Evolutionary conservation across 2,888 invertebrate genomes (phyloP).

Genomic region (Dendrolimus pini): DNA sequence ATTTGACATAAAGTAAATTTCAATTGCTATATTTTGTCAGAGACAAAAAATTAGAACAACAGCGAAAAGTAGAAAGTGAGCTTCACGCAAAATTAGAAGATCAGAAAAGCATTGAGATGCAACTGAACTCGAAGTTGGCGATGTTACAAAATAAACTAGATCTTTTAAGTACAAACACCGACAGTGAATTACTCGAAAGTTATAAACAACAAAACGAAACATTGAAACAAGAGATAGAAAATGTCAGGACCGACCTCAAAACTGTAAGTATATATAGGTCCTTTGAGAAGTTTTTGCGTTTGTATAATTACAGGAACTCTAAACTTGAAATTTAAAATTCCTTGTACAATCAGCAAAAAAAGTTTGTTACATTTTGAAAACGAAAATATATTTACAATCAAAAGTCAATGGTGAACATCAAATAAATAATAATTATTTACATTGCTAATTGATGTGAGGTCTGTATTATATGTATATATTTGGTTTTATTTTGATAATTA

Average conservation of each 20-base stretch:
- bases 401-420: background rate
- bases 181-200: slow-evolving; percentile 43
- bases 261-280: slow-evolving; percentile 27
- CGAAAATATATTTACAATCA: no score
- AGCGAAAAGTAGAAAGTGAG: slow-evolving; percentile 59
- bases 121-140: slow-evolving; percentile 52
- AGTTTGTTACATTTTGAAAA: no score
- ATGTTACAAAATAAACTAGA: slow-evolving; percentile 58
- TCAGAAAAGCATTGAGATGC: slow-evolving; percentile 57
- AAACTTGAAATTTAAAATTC: no score
- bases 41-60: slow-evolving; percentile 57
- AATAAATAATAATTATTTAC: background rate
- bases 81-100: slow-evolving; percentile 52
- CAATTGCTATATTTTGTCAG: slow-evolving; percentile 23
- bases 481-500: background rate
- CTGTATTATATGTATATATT: no score
- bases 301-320: no score
- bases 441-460: no score
- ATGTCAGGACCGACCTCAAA: slow-evolving; percentile 51
- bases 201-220: slow-evolving; percentile 54
- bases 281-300: no score
- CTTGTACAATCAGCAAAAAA: no score
- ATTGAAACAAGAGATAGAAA: slow-evolving; percentile 43
- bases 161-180: slow-evolving; percentile 39
- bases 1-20: no score